Conservation (phyloP, 1,140 invertebrate genomes). For the Drosophila guanche region DNA sequence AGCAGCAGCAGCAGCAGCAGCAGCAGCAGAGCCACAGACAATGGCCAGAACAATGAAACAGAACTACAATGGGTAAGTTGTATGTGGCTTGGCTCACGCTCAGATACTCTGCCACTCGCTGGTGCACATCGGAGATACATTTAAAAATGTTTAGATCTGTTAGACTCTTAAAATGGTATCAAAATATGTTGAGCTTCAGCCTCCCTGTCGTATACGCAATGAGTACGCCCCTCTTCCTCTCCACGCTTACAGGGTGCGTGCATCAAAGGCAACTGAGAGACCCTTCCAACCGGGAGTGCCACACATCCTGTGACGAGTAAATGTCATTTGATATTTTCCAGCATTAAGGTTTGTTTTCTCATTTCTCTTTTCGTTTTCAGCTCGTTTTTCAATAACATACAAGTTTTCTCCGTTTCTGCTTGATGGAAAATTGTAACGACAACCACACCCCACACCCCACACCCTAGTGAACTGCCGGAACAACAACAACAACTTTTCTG, state of each 20-base stretch:
- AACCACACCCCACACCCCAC: conserved; percentile 9
- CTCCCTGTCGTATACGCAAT: no score
- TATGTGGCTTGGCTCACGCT: conserved; percentile 27
- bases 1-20: conserved; percentile 4
- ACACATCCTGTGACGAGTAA: conserved; percentile 39
- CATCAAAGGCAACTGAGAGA: neutral
- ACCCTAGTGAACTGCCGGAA: neutral
- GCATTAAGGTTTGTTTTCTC: conserved; percentile 62
- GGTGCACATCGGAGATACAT: conserved; percentile 61
- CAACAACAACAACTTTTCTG: conserved; percentile 46
- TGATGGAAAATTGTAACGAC: conserved; percentile 72
- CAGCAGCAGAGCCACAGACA: conserved; percentile 19
- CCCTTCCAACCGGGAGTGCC: neutral
- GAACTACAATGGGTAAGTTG: neutral
- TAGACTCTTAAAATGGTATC: neutral
- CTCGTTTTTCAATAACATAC: conserved; percentile 77
- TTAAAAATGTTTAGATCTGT: conserved; percentile 70
- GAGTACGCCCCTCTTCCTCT: no score
- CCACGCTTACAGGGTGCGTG: no score
- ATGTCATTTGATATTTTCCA: conserved; percentile 70
- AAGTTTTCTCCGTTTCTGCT: conserved; percentile 58
- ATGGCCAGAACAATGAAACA: conserved; percentile 44
- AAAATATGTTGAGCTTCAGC: no score
- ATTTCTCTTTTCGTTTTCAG: conserved; percentile 28
- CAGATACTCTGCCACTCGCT: conserved; percentile 4